phyloP scores from a whole-genome alignment of 2,888 invertebrate species.

The Dolichopus griseipennis region DNA sequence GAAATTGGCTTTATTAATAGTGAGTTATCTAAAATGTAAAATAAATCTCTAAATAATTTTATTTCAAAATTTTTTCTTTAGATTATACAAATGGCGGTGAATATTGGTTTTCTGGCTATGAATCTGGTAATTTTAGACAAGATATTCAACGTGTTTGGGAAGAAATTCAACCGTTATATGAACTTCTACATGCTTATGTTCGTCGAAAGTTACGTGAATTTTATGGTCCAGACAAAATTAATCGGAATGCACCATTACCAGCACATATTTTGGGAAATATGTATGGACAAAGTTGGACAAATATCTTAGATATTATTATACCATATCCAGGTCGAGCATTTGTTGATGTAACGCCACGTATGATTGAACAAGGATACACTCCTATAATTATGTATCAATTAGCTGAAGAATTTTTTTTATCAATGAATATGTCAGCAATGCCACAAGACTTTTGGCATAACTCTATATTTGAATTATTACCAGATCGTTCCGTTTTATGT shows the following conservation, averaged over 20 bases:
- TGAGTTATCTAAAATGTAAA: conserved; percentile 44
- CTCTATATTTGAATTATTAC: conserved; percentile 68
- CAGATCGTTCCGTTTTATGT: conserved; percentile 66
- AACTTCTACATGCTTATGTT: conserved; percentile 81
- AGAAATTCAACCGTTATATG: conserved; percentile 76
- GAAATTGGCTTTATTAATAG: conserved; percentile 73
- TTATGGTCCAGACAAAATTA: conserved; percentile 75
- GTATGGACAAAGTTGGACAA: conserved; percentile 83
- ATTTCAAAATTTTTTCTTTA: conserved; percentile 33
- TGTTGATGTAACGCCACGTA: conserved; percentile 74
- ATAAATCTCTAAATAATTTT: conserved; percentile 1
- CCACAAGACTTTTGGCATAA: conserved; percentile 82
- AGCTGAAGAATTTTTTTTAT: conserved; percentile 86
- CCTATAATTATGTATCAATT: conserved; percentile 74
- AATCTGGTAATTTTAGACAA: conserved; percentile 62
- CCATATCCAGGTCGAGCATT: conserved; percentile 79
- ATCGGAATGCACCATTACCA: conserved; percentile 70
- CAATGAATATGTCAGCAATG: conserved; percentile 77
- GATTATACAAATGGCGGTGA: conserved; percentile 82
- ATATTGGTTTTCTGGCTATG: conserved; percentile 84
- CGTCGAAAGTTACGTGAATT: conserved; percentile 71
- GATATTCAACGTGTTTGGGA: conserved; percentile 78
- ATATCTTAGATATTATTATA: conserved; percentile 68
- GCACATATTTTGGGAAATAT: conserved; percentile 82
- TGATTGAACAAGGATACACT: conserved; percentile 77